phyloP scores from a whole-genome alignment of 1,140 invertebrate species.

The Homarus americanus region DNA sequence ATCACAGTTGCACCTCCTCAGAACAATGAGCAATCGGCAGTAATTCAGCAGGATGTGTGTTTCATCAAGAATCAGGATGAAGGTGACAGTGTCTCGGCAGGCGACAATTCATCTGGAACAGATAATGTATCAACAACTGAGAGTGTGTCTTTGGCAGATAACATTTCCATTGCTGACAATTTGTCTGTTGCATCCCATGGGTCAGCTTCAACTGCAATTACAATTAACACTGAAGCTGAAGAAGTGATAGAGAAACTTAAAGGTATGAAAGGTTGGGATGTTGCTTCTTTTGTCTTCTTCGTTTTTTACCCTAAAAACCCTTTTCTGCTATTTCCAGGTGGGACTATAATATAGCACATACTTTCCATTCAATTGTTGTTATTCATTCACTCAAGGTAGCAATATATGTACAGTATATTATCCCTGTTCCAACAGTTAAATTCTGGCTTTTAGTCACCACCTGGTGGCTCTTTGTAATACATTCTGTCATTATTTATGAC shows the following conservation, averaged over 20 bases:
- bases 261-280: conserved; percentile 66
- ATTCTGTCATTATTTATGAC: too few species aligned
- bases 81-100: conserved; percentile 23
- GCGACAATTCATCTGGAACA: conserved; percentile 52
- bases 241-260: conserved; percentile 79
- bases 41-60: background rate
- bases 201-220: conserved; percentile 56
- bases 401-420: too few species aligned
- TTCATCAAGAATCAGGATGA: conserved; percentile 11
- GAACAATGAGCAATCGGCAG: background rate
- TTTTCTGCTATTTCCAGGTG: too few species aligned
- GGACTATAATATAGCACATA: too few species aligned
- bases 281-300: too few species aligned
- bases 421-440: too few species aligned
- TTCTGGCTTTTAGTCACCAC: too few species aligned
- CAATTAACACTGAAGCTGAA: conserved; percentile 76
- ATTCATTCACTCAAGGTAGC: too few species aligned
- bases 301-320: too few species aligned
- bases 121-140: conserved; percentile 56
- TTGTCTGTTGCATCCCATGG: conserved; percentile 65
- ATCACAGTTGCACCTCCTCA: background rate
- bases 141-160: conserved; percentile 47
- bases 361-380: too few species aligned
- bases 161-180: conserved; percentile 57
- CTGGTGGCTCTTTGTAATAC: too few species aligned